Conservation (phyloP, 2,888 invertebrate species). For the Drosophila conformis region DNA sequence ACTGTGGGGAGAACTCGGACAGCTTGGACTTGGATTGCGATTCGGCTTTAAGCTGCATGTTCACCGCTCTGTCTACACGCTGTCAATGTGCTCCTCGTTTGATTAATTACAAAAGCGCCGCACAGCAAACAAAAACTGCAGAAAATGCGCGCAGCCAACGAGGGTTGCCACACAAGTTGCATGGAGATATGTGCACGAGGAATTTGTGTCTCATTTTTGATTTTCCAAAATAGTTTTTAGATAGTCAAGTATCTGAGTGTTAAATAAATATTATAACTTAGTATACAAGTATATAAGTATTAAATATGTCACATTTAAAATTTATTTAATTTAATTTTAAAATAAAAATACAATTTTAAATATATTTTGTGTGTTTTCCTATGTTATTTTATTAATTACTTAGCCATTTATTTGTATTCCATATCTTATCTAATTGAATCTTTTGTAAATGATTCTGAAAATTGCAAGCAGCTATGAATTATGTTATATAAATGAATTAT, state of each 20-base stretch:
- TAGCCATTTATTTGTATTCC: neutral
- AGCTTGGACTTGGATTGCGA: conserved; percentile 24
- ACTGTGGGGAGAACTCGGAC: neutral
- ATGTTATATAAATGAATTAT: neutral
- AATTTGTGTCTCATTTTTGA: fast-evolving
- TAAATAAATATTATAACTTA: too few relatives aligned
- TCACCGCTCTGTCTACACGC: conserved; percentile 70
- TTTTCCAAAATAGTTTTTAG: neutral
- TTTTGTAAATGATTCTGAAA: neutral
- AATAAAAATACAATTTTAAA: neutral
- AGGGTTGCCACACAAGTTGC: conserved; percentile 32
- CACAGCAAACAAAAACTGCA: conserved; percentile 29
- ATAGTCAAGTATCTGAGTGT: neutral
- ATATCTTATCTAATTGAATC: neutral
- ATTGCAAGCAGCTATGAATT: neutral
- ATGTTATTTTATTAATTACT: neutral
- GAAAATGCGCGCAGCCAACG: conserved; percentile 22
- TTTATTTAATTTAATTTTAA: too few relatives aligned
- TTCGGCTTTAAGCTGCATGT: conserved; percentile 54
- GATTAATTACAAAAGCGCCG: conserved; percentile 76
- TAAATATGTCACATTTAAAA: too few relatives aligned
- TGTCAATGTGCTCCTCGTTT: conserved; percentile 73
- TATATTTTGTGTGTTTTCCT: too few relatives aligned
- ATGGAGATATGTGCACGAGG: neutral
- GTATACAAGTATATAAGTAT: too few relatives aligned